phyloP scores from a whole-genome alignment of 2,797 vertebrate species.

The Anguilla anguilla region DNA sequence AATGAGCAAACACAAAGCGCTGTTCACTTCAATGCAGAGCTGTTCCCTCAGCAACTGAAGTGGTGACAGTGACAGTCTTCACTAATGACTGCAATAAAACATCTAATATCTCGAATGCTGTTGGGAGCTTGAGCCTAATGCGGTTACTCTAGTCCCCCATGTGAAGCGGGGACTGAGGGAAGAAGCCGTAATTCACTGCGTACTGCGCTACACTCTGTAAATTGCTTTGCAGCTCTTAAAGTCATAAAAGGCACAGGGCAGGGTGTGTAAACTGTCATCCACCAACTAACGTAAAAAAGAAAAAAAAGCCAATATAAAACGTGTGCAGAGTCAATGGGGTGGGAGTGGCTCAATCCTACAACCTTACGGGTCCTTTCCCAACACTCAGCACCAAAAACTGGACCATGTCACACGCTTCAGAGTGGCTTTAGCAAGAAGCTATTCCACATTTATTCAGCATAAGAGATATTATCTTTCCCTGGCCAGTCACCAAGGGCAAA shows the following conservation, averaged over 20 bases:
- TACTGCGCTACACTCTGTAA: background rate
- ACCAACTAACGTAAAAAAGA: background rate
- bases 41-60: background rate
- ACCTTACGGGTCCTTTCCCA: background rate
- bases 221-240: background rate
- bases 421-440: no score
- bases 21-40: background rate
- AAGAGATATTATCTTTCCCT: background rate
- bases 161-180: background rate
- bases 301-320: background rate
- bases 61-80: background rate
- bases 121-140: background rate
- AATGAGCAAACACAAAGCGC: no score
- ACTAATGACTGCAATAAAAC: background rate
- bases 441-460: background rate
- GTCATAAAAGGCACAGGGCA: background rate
- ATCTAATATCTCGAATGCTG: background rate
- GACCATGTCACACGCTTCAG: no score
- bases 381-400: no score
- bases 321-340: background rate
- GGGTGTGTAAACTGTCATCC: background rate
- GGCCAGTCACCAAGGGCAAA: background rate
- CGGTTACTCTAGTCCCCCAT: background rate
- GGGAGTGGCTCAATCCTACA: background rate
- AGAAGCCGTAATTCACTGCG: background rate